Evolutionary conservation across 2,797 vertebrate species (phyloP).

Genomic region (Meriones psammophilus): DNA sequence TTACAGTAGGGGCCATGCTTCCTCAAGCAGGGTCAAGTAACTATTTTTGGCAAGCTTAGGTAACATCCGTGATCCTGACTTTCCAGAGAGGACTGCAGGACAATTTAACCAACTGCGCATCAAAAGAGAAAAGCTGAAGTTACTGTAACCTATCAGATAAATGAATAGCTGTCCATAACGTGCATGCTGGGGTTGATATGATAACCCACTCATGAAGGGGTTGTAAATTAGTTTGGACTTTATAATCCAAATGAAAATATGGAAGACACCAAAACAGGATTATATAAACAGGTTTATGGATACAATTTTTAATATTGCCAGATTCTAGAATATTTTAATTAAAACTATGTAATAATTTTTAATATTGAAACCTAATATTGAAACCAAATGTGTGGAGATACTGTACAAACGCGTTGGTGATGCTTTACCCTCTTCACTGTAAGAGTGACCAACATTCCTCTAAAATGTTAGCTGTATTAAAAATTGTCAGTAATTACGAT

Average conservation of each 20-base stretch:
- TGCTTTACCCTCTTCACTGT: neutral
- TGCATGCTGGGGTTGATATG: neutral
- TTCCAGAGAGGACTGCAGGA: neutral
- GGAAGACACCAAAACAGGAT: neutral
- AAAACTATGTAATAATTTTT: too few relatives aligned
- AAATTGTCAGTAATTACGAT: neutral
- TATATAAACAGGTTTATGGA: neutral
- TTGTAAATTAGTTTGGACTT: neutral
- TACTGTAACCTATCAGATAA: constrained; percentile 9
- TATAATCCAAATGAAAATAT: constrained; percentile 49
- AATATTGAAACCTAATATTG: too few relatives aligned
- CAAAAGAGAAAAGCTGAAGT: neutral
- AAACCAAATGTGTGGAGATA: neutral
- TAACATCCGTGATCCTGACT: neutral
- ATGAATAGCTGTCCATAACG: constrained; percentile 34
- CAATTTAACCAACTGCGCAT: constrained; percentile 13
- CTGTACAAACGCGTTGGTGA: neutral
- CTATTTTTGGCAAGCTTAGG: constrained; percentile 50
- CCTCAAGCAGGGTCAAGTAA: constrained; percentile 42
- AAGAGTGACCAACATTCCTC: constrained; percentile 1
- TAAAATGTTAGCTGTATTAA: constrained; percentile 1
- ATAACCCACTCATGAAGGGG: neutral
- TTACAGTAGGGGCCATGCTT: constrained; percentile 18
- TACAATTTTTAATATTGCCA: constrained; percentile 26
- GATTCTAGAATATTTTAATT: neutral